Base-by-base conservation (phyloP, 2,113 vertebrate genomes). In the Tetrao urogallus region DNA sequence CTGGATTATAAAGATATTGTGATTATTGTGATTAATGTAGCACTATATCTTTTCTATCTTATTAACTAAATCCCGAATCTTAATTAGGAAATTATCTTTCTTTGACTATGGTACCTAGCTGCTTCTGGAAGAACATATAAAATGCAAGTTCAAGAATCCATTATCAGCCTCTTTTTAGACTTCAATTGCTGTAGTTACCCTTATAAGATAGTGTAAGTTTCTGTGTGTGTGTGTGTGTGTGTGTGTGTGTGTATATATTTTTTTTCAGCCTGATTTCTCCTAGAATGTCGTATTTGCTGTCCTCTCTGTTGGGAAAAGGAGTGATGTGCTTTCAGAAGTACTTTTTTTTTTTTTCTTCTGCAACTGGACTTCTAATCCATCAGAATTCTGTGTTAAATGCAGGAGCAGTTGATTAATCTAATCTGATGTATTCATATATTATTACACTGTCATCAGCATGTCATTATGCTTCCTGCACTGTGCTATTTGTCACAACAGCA, bases 271-370 rank as follows among this genome's bases (percentile, higher is more conserved):
- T 21, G 1, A 42, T 88, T 87, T 89, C 10, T 71, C 40, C 12
- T 60, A 6, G 2, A 5, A 3, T 10, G 3, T 60, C 0, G 0
- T 65, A 42, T 71, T 85, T 76, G 7, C 17, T 69, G 30, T 34
- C 30, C 11, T 61, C 5, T 20, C 70, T 11, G 8, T 48, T 76
- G 36, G 27, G 25, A 11, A 74, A 40, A 48, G 43, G 21, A 16
- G 12, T 2, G 1, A 9, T 5, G 25, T 17, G 6, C 40, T 85
- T 82, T 16, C 40, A 79, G 21, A 67, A 5, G 2, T 40, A 1
- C 32, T 20, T 36, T 47, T 42, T 58, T 28, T 54, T 78, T 3
- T 20, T 36, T 47, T 42, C 48, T 28, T 61, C 40, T 82, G 73
- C 25, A 73, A 52, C 7, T 69, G 19, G 7, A 69, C 22, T 38